Evolutionary conservation across 2,113 vertebrate genomes (phyloP).

Genomic region (Paraplagusia blochii): DNA sequence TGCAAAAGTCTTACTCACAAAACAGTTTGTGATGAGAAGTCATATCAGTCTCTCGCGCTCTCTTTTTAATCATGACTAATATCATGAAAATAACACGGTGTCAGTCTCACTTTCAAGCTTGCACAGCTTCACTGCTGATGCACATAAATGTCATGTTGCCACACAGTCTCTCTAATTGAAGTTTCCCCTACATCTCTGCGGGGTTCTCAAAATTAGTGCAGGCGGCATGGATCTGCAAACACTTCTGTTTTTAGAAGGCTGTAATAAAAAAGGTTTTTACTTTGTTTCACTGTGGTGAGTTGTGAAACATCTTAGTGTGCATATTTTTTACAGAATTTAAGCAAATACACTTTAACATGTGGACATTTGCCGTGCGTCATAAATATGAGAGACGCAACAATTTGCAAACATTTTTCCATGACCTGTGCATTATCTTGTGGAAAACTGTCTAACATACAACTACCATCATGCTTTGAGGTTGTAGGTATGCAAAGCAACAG

Average conservation of each 20-base stretch:
- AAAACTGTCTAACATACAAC: too few species aligned
- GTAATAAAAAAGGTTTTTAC: background rate
- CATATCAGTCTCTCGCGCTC: slow-evolving; percentile 23
- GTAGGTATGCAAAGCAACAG: too few species aligned
- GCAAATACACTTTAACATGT: too few species aligned
- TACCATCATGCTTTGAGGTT: too few species aligned
- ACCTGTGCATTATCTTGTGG: too few species aligned
- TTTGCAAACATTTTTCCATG: too few species aligned
- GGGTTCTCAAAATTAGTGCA: slow-evolving; percentile 31
- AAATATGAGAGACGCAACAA: too few species aligned
- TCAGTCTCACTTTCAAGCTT: slow-evolving; percentile 8
- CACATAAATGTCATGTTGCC: slow-evolving; percentile 35
- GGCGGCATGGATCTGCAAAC: slow-evolving; percentile 40
- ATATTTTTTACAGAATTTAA: background rate
- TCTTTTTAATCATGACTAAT: slow-evolving; percentile 14
- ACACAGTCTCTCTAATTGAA: slow-evolving; percentile 44
- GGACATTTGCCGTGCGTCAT: too few species aligned
- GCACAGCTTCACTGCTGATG: slow-evolving; percentile 10
- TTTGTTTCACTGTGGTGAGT: slow-evolving; percentile 6
- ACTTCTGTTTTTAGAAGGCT: slow-evolving; percentile 32
- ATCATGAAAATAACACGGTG: slow-evolving; percentile 17
- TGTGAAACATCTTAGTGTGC: slow-evolving; percentile 9
- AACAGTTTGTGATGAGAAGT: slow-evolving; percentile 17
- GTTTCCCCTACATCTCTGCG: slow-evolving; percentile 30
- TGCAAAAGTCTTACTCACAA: slow-evolving; percentile 18